Evolutionary conservation across 2,113 vertebrate species (phyloP), one percentile per base, ranked within the genome.

Genomic region (Hyaena hyaena): DNA sequence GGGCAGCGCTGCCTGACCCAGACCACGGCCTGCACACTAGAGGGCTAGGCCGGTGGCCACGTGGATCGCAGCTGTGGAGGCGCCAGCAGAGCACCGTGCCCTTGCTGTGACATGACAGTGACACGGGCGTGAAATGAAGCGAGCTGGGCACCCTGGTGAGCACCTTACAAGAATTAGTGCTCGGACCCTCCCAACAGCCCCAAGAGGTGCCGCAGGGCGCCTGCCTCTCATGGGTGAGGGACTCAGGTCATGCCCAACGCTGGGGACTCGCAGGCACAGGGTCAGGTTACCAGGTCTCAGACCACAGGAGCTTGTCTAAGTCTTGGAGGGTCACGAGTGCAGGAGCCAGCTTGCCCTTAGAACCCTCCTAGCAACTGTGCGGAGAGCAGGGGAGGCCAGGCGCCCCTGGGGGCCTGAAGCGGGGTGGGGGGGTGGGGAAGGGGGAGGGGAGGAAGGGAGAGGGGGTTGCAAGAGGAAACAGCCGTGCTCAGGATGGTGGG

Each of bases 61-160:
- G 28, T 0, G 0, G 79, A 33, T 15, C 16, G 3, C 2, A 2
- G 10, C 9, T 2, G 9, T 7, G 31, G 21, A 73, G 10, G 66
- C 39, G 31, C 53, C 68, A 21, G n/a, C n/a, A 73, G 2, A 6
- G 68, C 26, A 19, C 31, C 3, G 10, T 45, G 39, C 39, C 58
- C 7, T 0, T 17, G 61, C 21, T 10, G 23, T 53, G 21, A 61
- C 19, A 14, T 7, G 23, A 45, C 2, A 1, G 35, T 24, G 35
- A 61, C 79, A 48, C 4, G 4, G 23, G 53, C 26, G 1, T 1
- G 4, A 23, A 8, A 69, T 0, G 66, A 39, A 48, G 21, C 1
- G 0, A 73, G 66, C 50, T 26, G 3, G 63, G 16, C 31, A 23
- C 33, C 73, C 48, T 10, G 58, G 35, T 35, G 10, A 61, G 35